Percentiles rank a stretch among this genome's conserved stretches.
phyloP scores from a whole-genome alignment of 1,140 invertebrate genomes.

The Colletes gigas region DNA sequence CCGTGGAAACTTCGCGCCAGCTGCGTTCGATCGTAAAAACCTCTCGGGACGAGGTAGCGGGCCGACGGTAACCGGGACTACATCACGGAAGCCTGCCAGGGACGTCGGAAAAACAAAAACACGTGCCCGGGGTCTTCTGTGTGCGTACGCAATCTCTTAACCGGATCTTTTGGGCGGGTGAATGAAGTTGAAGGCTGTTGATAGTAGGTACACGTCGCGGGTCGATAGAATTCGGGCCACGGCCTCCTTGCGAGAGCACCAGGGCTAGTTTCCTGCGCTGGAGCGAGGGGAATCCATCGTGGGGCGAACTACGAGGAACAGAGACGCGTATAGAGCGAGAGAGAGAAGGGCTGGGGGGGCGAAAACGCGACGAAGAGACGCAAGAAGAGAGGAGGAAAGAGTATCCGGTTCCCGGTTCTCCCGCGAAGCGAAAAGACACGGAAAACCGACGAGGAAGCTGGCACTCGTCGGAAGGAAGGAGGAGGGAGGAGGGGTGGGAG shows the following conservation, averaged over 20 bases:
- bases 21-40: slow-evolving; percentile 7
- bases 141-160: slow-evolving; percentile 60
- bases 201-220: slow-evolving; percentile 59
- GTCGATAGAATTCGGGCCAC: slow-evolving; percentile 70
- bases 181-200: slow-evolving; percentile 64
- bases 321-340: background rate
- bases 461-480: slow-evolving; percentile 26
- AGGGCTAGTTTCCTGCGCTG: slow-evolving; percentile 40
- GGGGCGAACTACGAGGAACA: background rate
- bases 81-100: slow-evolving; percentile 19
- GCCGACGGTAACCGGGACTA: background rate
- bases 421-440: slow-evolving; percentile 40
- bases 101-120: slow-evolving; percentile 50
- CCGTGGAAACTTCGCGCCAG: background rate
- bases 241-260: slow-evolving; percentile 55
- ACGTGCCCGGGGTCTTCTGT: slow-evolving; percentile 47
- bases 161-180: slow-evolving; percentile 58
- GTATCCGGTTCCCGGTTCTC: slow-evolving; percentile 7
- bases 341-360: background rate
- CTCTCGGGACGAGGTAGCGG: background rate
- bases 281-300: slow-evolving; percentile 6
- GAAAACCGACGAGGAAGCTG: slow-evolving; percentile 54
- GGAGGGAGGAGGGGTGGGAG: background rate
- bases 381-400: slow-evolving; percentile 7
- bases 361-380: slow-evolving; percentile 1